Evolutionary conservation across 1,140 invertebrate genomes (phyloP).

Genomic region (Pseudomyrmex concolor): DNA sequence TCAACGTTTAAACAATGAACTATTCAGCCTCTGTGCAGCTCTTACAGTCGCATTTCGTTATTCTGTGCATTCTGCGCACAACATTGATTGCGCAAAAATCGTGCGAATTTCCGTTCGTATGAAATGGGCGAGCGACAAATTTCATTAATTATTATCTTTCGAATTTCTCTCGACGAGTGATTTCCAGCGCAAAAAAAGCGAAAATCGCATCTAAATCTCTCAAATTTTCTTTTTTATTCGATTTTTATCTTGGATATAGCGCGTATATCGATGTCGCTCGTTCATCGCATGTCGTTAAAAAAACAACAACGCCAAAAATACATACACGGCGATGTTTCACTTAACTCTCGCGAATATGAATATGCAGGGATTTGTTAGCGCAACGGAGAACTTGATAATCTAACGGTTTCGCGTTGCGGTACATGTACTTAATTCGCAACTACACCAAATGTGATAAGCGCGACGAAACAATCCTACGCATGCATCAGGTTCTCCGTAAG

Average conservation of each 20-base stretch:
- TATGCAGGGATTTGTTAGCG: slow-evolving; percentile 24
- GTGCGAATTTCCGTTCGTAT: too few species aligned
- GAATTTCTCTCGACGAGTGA: too few species aligned
- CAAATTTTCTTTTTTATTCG: too few species aligned
- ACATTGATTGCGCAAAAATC: background rate
- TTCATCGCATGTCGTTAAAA: background rate
- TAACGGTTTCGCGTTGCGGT: slow-evolving; percentile 50
- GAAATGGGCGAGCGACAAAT: too few species aligned
- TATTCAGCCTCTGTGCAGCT: slow-evolving; percentile 12
- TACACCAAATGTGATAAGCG: slow-evolving; percentile 10
- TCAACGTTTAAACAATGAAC: slow-evolving; percentile 40
- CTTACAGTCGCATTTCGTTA: slow-evolving; percentile 21
- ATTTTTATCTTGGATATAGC: too few species aligned
- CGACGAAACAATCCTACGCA: slow-evolving; percentile 17
- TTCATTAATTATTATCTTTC: too few species aligned
- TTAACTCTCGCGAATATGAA: slow-evolving; percentile 9
- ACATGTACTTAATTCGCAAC: slow-evolving; percentile 5
- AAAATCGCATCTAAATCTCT: too few species aligned
- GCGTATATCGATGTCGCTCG: too few species aligned
- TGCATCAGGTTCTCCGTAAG: slow-evolving; percentile 7
- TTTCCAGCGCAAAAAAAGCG: too few species aligned
- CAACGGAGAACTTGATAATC: slow-evolving; percentile 30
- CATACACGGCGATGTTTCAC: background rate
- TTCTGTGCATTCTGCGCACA: slow-evolving; percentile 7
- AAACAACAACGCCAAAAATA: background rate